Base-by-base conservation (phyloP, 2,797 vertebrate genomes). In the Characodon lateralis region DNA sequence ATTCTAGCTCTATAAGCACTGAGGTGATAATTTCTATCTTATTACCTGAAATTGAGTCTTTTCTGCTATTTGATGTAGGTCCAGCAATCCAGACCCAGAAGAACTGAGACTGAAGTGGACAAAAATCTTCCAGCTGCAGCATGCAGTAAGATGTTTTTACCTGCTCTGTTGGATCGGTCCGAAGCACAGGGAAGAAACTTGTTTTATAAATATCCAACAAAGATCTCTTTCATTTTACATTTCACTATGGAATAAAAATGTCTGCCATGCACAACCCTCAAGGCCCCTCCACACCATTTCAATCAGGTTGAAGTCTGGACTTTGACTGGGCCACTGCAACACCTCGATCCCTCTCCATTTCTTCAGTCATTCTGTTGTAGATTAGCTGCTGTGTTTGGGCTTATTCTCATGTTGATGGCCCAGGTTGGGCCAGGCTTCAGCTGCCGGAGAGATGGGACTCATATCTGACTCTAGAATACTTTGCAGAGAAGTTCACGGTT, bases 121-220 rank as follows among this genome's bases (percentile, higher is more conserved):
- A 3, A 56, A 86, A 50, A 89, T 97, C 79, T 96, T 96, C 86
- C 59, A 77, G 7, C 91, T 96, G 63, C 96, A 97, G 75, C 92
- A 93, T 71, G 74, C 94, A 82, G 96, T 97, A 89, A 86, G 86
- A 75, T 6, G 16, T 28, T 68, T 22, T 13, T 10, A 31, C n/a
- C 39, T 56, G 39, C 39, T 24, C 10, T 5, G 8, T 22, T 65
- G 18, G 31, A 61, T 61, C 1, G 28, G 59, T 31, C 59, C 59
- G 16, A 61, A 28, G 26, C 14, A 31, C 6, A 35, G 28, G 20
- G 31, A 39, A 65, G 2, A 39, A 65, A 8, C 3, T 65, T 39
- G 8, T 63, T 35, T 4, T 4, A 39, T 18, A 2, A 31, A 31
- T 20, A 24, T 24, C 3, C 6, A 9, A 18, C 14, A 18, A 61